Base-by-base conservation (phyloP, 1,140 invertebrate genomes). In the Pseudachorutes palmiensis region DNA sequence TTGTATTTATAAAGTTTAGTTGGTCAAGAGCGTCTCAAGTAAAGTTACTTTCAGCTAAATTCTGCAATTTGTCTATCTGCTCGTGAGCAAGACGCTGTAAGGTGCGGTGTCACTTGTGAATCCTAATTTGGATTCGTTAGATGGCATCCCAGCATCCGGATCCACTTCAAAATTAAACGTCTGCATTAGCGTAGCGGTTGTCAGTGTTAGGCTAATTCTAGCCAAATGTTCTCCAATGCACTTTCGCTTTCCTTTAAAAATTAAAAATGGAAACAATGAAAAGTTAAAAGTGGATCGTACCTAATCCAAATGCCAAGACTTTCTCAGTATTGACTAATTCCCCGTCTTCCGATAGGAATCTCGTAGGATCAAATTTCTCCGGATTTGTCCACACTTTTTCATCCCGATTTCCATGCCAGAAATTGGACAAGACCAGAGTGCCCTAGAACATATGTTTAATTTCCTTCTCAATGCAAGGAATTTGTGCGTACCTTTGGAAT, bases 181-280 rank as follows among this genome's bases (percentile, higher is more conserved):
- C 24, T 55, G 12, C 24, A 55, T 14, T 12, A 55, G 51, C 12
- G 24, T 55, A 3, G 24, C 24, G 3, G 24, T 16, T 14, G 51
- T 22, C 24, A 55, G 5, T 5, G 24, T 55, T 3, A 55, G 12
- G 51, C 24, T 19, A 14, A 22, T 55, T 26, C 24, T 55, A 5
- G 51, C 51, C 5, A 55, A 5, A 5, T 55, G 51, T 22, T 55
- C 51, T 14, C 51, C 51, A 55, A 55, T 26, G 51, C 51, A 55
- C 5, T 22, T 14, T 24, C 51, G 9, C 24, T 55, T 55, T 14
- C 51, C 51, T 55, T 5, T 5, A 41, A 41, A 41, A 55, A 55
- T 19, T 19, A 45, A 45, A 45, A 45, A 45, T 45, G 36, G 9
- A 45, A 19, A 45, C n/a, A n/a, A n/a, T n/a, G n/a, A 45, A 45